Evolutionary conservation across 2,888 invertebrate genomes (phyloP).

Genomic region (Nesidiocoris tenuis): DNA sequence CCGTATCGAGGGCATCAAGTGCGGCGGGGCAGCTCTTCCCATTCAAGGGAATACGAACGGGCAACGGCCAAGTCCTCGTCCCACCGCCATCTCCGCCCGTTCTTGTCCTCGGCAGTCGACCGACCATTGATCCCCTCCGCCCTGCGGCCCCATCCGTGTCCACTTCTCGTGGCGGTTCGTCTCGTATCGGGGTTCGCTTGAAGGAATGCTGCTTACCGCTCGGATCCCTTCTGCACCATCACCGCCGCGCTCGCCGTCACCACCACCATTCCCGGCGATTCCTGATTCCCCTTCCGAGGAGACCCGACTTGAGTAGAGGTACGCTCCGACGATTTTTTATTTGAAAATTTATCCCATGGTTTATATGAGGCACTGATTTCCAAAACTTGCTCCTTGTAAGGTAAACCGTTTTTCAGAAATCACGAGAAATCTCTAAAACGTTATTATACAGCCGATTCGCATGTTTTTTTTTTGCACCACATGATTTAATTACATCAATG

Average conservation of each 20-base stretch:
- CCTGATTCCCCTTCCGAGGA: background rate
- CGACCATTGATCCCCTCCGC: background rate
- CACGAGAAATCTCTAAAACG: too few species aligned
- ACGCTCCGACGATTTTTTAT: too few species aligned
- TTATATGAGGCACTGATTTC: too few species aligned
- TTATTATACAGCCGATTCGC: too few species aligned
- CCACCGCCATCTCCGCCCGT: background rate
- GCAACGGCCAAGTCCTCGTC: slow-evolving; percentile 6
- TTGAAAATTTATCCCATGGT: too few species aligned
- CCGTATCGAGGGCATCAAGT: slow-evolving; percentile 8
- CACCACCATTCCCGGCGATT: slow-evolving; percentile 19
- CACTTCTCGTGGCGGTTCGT: slow-evolving; percentile 4
- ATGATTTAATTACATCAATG: too few species aligned
- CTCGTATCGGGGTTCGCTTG: slow-evolving; percentile 22
- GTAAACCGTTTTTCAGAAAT: too few species aligned
- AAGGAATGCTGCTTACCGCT: slow-evolving; percentile 32
- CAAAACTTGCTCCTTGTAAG: too few species aligned
- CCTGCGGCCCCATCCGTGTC: background rate
- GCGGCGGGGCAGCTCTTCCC: slow-evolving; percentile 14
- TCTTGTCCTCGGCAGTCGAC: background rate
- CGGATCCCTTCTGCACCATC: background rate
- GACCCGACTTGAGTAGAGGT: too few species aligned
- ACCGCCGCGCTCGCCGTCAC: background rate
- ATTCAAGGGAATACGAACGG: slow-evolving; percentile 35
- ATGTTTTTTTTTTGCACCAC: too few species aligned